Evolutionary conservation across 2,113 vertebrate species (phyloP).

Genomic region (Propithecus coquereli): DNA sequence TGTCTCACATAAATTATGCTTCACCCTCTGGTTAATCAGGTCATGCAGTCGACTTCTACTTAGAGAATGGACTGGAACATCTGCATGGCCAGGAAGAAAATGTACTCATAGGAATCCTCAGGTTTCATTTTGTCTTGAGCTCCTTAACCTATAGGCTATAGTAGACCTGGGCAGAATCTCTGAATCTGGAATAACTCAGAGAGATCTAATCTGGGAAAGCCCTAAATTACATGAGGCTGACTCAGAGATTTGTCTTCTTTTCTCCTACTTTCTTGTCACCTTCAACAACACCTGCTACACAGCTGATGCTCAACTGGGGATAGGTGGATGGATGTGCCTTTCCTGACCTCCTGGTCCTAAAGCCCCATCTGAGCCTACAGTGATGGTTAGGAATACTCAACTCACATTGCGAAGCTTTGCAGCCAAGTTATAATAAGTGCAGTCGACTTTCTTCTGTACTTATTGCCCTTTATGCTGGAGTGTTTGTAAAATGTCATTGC

Average conservation of each 20-base stretch:
- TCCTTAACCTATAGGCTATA: neutral
- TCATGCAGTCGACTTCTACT: neutral
- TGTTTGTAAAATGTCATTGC: neutral
- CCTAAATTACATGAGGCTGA: neutral
- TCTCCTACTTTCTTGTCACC: neutral
- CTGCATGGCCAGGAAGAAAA: neutral
- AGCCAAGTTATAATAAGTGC: neutral
- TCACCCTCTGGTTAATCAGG: neutral
- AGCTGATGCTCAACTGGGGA: too few species aligned
- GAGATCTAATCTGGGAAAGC: neutral
- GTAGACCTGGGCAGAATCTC: neutral
- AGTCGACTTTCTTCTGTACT: neutral
- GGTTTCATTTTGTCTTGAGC: neutral
- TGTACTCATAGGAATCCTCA: neutral
- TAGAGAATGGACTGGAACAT: neutral
- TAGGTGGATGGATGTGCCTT: too few species aligned
- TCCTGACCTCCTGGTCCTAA: too few species aligned
- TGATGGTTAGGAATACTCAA: neutral
- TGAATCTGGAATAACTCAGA: neutral
- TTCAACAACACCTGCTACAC: neutral
- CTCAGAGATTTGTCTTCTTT: neutral
- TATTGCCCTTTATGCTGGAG: neutral
- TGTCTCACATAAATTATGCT: neutral
- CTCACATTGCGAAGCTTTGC: neutral
- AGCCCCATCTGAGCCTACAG: neutral